Conservation (phyloP, 2,113 vertebrate genomes). For the Anser brachyrhynchus region DNA sequence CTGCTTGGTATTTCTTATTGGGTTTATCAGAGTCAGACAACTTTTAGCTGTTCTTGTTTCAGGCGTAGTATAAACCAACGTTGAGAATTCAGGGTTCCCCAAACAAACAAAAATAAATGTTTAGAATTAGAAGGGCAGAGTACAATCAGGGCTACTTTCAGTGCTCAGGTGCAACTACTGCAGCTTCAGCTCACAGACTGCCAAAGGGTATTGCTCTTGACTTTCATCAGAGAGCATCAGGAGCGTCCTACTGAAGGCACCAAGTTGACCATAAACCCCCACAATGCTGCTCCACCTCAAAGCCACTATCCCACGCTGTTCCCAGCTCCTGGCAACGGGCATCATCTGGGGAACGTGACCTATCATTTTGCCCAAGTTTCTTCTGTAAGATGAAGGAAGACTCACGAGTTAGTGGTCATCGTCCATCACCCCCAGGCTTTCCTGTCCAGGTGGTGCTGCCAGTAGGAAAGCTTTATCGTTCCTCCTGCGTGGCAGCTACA, state of each 20-base stretch:
- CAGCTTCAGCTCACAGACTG: neutral
- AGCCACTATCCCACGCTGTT: neutral
- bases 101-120: neutral
- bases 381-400: neutral
- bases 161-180: neutral
- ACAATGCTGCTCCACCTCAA: neutral
- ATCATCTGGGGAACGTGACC: neutral
- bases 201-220: neutral
- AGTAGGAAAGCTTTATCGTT: neutral
- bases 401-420: fast-evolving
- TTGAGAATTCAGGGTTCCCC: neutral
- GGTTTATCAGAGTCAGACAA: neutral
- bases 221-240: neutral
- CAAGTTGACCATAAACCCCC: neutral
- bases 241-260: neutral
- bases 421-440: neutral
- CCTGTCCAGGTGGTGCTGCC: neutral
- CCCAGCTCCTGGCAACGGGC: neutral
- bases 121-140: neutral
- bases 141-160: neutral
- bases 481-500: neutral
- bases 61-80: neutral
- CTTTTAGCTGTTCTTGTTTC: neutral
- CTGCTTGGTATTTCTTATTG: neutral
- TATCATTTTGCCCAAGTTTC: neutral